These are phyloP conservation scores for Premnoplex brunnescens DNA, from an alignment of 2,797 vertebrate genomes.

Conservation along the genomic window DNA sequence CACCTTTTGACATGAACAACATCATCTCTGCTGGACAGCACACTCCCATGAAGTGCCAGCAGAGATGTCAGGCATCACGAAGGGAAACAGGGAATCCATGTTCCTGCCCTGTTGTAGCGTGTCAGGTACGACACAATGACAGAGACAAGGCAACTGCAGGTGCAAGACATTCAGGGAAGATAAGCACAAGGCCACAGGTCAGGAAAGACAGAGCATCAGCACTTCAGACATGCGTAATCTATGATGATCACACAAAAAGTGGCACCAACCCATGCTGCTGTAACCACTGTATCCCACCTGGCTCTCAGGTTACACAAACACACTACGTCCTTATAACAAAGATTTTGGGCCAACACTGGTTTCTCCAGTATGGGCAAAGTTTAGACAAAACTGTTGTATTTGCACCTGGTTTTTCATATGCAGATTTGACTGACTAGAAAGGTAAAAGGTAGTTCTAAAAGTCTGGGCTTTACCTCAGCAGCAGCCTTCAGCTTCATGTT, in stretches of 20 bases:
- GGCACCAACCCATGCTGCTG: not conserved
- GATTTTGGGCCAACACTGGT: not conserved
- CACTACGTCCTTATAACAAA: not conserved
- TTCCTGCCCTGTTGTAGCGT: not conserved
- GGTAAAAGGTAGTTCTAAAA: not conserved
- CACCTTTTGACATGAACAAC: not conserved
- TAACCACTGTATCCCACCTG: not conserved
- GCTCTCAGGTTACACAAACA: not conserved
- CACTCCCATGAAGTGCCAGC: not conserved
- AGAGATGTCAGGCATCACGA: not conserved
- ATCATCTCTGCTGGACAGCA: not conserved
- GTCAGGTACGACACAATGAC: not conserved
- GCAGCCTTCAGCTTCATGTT: constrained; percentile 97
- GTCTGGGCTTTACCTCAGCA: constrained; percentile 84
- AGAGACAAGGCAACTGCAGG: not conserved
- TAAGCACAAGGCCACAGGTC: not conserved
- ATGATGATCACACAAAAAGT: not conserved
- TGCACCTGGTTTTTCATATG: not conserved
- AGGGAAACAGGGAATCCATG: not conserved
- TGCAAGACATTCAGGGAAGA: not conserved
- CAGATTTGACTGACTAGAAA: not conserved
- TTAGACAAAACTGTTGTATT: not conserved
- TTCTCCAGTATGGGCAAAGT: not conserved
- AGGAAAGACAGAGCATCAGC: not conserved
- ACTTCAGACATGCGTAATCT: not conserved